phyloP scores from a whole-genome alignment of 2,888 invertebrate genomes.

The Aphidius colemani region DNA sequence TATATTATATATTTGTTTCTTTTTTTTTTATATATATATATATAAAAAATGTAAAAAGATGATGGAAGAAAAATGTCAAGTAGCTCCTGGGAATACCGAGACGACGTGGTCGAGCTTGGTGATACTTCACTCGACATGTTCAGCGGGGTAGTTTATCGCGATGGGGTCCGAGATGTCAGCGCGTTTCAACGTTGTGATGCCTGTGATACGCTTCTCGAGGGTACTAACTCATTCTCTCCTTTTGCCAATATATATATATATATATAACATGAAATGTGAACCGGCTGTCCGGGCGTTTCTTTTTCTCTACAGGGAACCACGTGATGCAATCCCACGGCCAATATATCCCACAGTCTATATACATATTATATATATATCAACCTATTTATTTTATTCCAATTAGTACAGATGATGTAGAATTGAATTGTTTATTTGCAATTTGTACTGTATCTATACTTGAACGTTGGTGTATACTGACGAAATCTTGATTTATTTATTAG shows the following conservation, averaged over 20 bases:
- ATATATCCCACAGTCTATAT: constrained; percentile 12
- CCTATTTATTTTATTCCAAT: not conserved
- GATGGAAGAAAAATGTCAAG: not conserved
- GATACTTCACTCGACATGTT: constrained; percentile 16
- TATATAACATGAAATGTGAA: no score
- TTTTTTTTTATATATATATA: no score
- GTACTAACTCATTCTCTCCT: no score
- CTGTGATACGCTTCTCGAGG: constrained; percentile 43
- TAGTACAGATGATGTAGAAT: no score
- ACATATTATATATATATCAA: constrained; percentile 2
- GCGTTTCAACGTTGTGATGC: constrained; percentile 52
- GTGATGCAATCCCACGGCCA: constrained; percentile 20
- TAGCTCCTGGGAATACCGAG: constrained; percentile 17
- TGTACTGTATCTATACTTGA: no score
- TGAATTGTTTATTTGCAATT: no score
- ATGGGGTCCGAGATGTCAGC: constrained; percentile 50
- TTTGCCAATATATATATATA: no score
- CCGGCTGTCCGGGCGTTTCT: constrained; percentile 1
- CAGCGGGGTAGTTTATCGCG: constrained; percentile 24
- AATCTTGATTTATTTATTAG: no score
- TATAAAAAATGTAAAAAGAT: no score
- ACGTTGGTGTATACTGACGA: no score
- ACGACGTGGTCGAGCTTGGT: constrained; percentile 16
- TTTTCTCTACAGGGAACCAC: constrained; percentile 14
- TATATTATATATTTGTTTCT: no score